Percentiles rank a stretch among this genome's conserved stretches.
Conservation (phyloP, 2,797 vertebrate species). For the Sparus aurata region DNA sequence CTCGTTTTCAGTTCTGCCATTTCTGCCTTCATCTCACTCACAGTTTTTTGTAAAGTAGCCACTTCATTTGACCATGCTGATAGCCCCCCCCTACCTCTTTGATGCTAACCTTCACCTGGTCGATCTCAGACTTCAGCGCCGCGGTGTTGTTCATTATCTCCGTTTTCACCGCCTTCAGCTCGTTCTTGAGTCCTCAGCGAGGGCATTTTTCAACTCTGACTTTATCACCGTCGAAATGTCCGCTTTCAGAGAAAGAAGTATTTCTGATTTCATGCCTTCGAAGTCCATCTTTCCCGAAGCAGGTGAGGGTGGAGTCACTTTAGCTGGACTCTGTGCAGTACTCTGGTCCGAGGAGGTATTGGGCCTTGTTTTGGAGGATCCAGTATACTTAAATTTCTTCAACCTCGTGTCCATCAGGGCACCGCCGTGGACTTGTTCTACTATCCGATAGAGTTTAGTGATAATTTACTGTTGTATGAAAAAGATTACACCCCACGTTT, state of each 20-base stretch:
- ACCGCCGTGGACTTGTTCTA: neutral
- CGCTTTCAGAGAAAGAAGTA: neutral
- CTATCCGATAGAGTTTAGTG: neutral
- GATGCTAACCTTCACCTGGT: neutral
- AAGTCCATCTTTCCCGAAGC: neutral
- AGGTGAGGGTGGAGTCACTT: neutral
- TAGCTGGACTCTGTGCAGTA: neutral
- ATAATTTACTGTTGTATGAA: too few species aligned
- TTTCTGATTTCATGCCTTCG: neutral
- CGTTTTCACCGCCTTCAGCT: neutral
- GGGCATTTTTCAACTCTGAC: neutral
- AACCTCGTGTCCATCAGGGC: neutral
- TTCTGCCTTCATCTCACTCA: conserved; percentile 10
- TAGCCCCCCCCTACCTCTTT: neutral
- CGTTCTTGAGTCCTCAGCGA: neutral
- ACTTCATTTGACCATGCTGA: neutral
- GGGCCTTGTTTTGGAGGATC: neutral
- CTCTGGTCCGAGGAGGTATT: neutral
- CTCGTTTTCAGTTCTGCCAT: neutral
- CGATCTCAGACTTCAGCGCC: neutral
- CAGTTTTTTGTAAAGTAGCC: neutral
- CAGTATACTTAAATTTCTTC: neutral
- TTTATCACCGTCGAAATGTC: neutral
- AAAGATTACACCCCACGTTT: too few species aligned
- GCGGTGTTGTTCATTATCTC: neutral